Evolutionary conservation across 2,113 vertebrate species (phyloP).

Genomic region (Phainopepla nitens): DNA sequence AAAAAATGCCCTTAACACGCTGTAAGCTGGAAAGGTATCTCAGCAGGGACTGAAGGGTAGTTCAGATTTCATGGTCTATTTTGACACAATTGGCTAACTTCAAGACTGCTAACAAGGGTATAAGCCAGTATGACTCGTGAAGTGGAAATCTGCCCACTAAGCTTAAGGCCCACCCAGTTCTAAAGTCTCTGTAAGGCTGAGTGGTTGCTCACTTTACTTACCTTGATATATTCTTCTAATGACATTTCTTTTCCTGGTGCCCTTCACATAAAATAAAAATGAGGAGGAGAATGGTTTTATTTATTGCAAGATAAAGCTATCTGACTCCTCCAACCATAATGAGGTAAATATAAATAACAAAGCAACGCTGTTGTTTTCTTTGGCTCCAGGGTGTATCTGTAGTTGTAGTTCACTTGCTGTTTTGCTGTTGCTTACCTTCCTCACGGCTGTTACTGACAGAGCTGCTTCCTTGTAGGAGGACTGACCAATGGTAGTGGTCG

Average conservation of each 20-base stretch:
- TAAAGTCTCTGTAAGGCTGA: neutral
- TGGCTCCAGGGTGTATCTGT: conserved; percentile 18
- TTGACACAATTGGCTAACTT: conserved; percentile 37
- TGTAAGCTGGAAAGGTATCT: neutral
- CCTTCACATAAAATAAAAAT: neutral
- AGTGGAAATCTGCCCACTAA: neutral
- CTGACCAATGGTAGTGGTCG: conserved; percentile 95
- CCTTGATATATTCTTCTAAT: neutral
- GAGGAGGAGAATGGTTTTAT: conserved; percentile 27
- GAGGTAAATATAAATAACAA: conserved; percentile 10
- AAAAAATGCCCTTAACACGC: neutral
- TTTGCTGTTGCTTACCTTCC: conserved; percentile 12
- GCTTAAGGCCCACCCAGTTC: neutral
- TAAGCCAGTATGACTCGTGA: neutral
- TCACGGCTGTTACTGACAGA: conserved; percentile 47
- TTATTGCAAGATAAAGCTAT: conserved; percentile 19
- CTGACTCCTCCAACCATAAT: neutral
- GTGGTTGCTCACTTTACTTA: neutral
- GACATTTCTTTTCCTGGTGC: conserved; percentile 17
- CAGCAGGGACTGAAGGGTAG: conserved; percentile 50
- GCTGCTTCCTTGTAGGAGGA: conserved; percentile 85
- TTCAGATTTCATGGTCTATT: conserved; percentile 58
- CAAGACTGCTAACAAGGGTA: neutral
- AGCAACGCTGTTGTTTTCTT: neutral
- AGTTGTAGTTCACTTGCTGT: conserved; percentile 34